phyloP scores from a whole-genome alignment of 2,113 vertebrate species.

The Myiozetetes cayanensis region DNA sequence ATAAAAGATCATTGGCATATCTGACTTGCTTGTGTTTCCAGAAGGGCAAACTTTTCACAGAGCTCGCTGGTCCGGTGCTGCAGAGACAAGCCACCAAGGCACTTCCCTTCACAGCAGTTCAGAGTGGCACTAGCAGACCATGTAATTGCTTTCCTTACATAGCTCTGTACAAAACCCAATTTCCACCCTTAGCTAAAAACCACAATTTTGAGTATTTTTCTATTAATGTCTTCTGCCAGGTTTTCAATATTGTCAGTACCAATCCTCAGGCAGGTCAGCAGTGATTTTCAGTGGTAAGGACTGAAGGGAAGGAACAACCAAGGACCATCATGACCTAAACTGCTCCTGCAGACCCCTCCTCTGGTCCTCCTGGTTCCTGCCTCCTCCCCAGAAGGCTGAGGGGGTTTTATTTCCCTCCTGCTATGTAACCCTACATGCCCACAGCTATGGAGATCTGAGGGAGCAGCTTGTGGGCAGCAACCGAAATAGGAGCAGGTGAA shows the following conservation, averaged over 20 bases:
- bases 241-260: not conserved
- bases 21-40: not conserved
- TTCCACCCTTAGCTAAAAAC: not conserved
- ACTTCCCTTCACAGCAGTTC: not conserved
- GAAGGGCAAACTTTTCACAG: not conserved
- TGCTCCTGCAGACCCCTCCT: not conserved
- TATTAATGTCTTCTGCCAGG: not conserved
- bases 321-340: not conserved
- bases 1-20: not conserved
- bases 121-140: not conserved
- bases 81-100: not conserved
- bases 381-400: not conserved
- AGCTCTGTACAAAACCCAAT: not conserved
- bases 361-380: fast-evolving
- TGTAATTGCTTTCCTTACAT: not conserved
- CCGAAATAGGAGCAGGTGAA: not conserved
- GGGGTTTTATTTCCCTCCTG: not conserved
- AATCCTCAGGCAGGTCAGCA: not conserved
- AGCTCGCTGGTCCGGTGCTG: not conserved
- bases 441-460: not conserved
- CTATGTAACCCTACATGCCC: not conserved
- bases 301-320: not conserved
- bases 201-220: not conserved
- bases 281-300: not conserved
- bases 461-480: not conserved